Base-by-base conservation (phyloP, 2,113 vertebrate species). In the Zingel zingel region DNA sequence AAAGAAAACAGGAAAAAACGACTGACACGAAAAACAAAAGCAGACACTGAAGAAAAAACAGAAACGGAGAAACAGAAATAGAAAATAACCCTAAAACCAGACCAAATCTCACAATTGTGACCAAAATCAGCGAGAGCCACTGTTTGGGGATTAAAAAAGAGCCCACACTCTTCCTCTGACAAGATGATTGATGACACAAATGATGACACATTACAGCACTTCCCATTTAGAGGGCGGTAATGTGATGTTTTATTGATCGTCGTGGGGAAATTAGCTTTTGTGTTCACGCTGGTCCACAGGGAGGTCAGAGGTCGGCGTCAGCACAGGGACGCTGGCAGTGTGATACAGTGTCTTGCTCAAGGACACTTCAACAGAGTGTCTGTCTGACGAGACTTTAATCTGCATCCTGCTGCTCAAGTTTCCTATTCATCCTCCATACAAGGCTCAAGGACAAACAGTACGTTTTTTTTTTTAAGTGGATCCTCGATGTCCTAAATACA, bases 141-240 rank as follows among this genome's bases (percentile, higher is more conserved):
- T 1, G 33, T 43, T 53, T 79, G 18, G 0, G 11, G 30, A 45
- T 5, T 9, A 48, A 21, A 56, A n/a, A n/a, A 21, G 15, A 18
- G 14, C 36, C 1, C 25, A 59, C 8, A 7, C 62, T 57, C 19
- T 21, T 8, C 3, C 48, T 59, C 64, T 43, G 79, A 66, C 82
- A 57, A 5, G 12, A 69, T 88, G 86, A 91, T 86, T 58, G 88
- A 89, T 76, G 86, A 69, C 82, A 51, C 79, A 54, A 21, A 79
- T 84, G 51, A 80, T 78, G 86, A 81, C 62, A 70, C 77, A 79
- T 87, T 76, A 86, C 2, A 77, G 43, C 67, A 14, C 45, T 25
- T 59, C 75, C 58, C 74, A 12, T 68, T 74, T 39, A 83, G 45
- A 30, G 14, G 18, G 23, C 1, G 51, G 36, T 84, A 86, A 91